A percentile compares a stretch with the other conserved stretches of the same genome.
Evolutionary conservation across 2,113 vertebrate genomes (phyloP).

Genomic region (Cheirogaleus medius): DNA sequence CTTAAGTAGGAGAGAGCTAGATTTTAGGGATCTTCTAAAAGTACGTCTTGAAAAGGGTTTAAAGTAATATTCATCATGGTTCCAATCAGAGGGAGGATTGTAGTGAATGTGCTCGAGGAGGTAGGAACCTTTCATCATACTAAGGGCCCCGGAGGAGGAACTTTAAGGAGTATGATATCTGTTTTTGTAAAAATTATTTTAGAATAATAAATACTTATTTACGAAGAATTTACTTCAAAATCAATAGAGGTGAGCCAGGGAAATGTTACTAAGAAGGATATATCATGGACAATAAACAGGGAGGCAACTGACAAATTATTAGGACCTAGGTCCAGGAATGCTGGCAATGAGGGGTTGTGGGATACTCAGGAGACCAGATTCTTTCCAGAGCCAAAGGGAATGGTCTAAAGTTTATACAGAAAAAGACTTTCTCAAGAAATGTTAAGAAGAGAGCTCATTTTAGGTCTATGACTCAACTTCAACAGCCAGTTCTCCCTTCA

Average conservation of each 20-base stretch:
- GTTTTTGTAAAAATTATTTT: background rate
- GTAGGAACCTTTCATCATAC: background rate
- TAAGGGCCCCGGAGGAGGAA: background rate
- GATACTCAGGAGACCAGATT: background rate
- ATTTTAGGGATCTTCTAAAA: background rate
- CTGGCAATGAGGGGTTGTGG: background rate
- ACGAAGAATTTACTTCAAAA: background rate
- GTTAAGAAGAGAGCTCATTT: background rate
- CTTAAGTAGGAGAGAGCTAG: background rate
- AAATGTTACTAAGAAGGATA: background rate
- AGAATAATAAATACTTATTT: background rate
- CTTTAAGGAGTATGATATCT: background rate
- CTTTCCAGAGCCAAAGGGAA: slow-evolving; percentile 9
- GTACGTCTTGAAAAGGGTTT: background rate
- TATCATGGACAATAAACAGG: background rate
- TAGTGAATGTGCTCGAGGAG: background rate
- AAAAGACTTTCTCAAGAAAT: background rate
- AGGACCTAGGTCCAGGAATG: background rate
- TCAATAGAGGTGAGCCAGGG: background rate
- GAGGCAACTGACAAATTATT: background rate
- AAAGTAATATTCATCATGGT: background rate
- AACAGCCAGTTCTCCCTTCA: background rate
- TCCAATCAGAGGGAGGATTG: background rate
- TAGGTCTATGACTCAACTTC: background rate
- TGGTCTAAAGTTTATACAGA: background rate